phyloP scores from a whole-genome alignment of 2,888 invertebrate genomes.

The Pachycephus smyrnensis region DNA sequence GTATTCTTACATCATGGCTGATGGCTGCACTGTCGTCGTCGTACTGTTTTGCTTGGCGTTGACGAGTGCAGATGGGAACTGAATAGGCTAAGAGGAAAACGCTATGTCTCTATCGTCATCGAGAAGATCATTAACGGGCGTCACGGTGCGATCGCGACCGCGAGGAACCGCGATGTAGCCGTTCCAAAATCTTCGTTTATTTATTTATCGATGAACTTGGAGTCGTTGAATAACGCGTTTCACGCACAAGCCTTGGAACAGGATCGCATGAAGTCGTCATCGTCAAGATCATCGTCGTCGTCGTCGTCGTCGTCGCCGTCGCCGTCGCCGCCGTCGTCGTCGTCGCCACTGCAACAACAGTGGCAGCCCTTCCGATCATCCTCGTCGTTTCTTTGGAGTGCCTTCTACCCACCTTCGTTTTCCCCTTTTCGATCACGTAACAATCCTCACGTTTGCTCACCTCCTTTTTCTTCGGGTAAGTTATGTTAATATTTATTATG shows the following conservation, averaged over 20 bases:
- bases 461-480: background rate
- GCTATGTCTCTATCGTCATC: conserved; percentile 38
- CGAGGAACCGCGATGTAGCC: conserved; percentile 43
- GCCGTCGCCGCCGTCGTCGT: conserved; percentile 6
- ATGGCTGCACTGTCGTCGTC: no score
- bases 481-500: background rate
- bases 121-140: conserved; percentile 24
- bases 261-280: conserved; percentile 31
- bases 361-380: background rate
- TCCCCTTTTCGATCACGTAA: conserved; percentile 2
- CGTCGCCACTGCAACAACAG: conserved; percentile 15
- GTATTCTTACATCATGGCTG: no score
- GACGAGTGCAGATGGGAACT: no score
- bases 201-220: conserved; percentile 43
- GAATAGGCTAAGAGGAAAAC: background rate
- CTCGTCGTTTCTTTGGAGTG: conserved; percentile 10
- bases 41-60: no score
- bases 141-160: conserved; percentile 29
- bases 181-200: conserved; percentile 30
- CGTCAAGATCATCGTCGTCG: conserved; percentile 12
- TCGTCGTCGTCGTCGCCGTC: conserved; percentile 6
- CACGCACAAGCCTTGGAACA: conserved; percentile 27
- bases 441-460: background rate
- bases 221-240: conserved; percentile 28
- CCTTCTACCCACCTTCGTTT: conserved; percentile 6